phyloP scores from a whole-genome alignment of 2,797 vertebrate genomes.

The Lophius americanus region DNA sequence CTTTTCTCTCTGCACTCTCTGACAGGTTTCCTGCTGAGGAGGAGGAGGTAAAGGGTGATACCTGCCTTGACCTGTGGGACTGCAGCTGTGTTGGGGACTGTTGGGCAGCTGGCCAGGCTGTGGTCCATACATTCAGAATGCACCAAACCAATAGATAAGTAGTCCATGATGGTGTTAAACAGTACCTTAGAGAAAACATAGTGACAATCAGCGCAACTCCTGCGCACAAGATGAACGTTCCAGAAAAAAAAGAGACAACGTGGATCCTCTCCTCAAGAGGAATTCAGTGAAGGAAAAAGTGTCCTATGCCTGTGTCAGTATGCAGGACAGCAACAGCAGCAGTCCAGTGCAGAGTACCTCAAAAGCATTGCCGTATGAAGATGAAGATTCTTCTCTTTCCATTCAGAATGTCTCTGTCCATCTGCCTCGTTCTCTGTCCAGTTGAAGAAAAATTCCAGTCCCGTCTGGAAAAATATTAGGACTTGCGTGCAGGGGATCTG shows the following conservation, averaged over 20 bases:
- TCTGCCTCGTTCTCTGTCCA: conserved; percentile 37
- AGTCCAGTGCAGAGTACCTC: conserved; percentile 60
- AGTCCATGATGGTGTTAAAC: conserved; percentile 55
- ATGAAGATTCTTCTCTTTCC: conserved; percentile 37
- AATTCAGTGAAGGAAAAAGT: conserved; percentile 35
- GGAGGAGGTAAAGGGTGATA: conserved; percentile 43
- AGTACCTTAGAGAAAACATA: conserved; percentile 63
- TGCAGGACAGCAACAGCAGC: conserved; percentile 45
- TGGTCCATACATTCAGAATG: conserved; percentile 60
- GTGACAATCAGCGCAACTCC: conserved; percentile 46
- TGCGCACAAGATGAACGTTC: conserved; percentile 11
- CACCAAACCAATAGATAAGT: conserved; percentile 64
- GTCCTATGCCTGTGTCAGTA: conserved; percentile 45
- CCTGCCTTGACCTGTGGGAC: conserved; percentile 60
- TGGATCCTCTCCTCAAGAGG: conserved; percentile 32
- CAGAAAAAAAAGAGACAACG: background rate
- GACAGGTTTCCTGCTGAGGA: conserved; percentile 67
- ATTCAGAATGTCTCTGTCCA: conserved; percentile 52
- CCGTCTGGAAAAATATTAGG: conserved; percentile 44
- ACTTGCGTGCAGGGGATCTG: conserved; percentile 23
- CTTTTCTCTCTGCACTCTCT: conserved; percentile 86
- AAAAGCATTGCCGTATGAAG: conserved; percentile 65
- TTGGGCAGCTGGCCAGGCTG: conserved; percentile 56
- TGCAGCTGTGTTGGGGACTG: conserved; percentile 50
- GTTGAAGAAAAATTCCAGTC: conserved; percentile 37